Percentiles rank a stretch among this genome's conserved stretches.
phyloP scores from a whole-genome alignment of 2,113 vertebrate species.

The Manacus vitellinus region DNA sequence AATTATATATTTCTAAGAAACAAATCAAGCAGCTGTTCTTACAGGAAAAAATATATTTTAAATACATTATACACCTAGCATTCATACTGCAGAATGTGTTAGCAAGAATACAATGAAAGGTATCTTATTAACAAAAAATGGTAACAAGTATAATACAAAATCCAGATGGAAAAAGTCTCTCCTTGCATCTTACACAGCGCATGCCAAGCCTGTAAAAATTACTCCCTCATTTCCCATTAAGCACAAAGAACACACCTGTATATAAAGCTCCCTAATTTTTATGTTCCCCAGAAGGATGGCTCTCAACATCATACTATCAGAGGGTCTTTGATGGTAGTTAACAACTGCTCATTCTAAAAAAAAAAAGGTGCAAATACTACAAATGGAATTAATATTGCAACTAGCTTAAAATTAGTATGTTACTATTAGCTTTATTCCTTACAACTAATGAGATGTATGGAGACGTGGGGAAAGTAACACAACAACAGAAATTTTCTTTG shows the following conservation, averaged over 20 bases:
- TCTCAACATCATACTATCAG: neutral
- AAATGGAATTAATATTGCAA: neutral
- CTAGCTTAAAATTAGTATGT: neutral
- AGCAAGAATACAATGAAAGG: neutral
- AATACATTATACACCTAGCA: neutral
- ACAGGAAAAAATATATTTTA: neutral
- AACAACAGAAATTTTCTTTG: neutral
- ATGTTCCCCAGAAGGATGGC: neutral
- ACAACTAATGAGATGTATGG: neutral
- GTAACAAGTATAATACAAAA: neutral
- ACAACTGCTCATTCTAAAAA: neutral
- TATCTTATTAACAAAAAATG: neutral
- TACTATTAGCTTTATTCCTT: neutral
- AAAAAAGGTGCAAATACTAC: neutral
- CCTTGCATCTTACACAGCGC: rapidly evolving
- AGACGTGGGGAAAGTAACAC: neutral
- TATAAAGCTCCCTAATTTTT: neutral
- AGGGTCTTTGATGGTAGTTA: neutral
- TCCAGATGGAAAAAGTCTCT: neutral
- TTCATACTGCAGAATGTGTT: neutral
- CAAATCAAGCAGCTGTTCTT: neutral
- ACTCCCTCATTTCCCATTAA: neutral
- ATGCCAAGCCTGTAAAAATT: neutral
- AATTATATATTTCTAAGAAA: neutral
- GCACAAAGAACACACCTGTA: neutral